Evolutionary conservation across 1,140 invertebrate genomes (phyloP).

Genomic region (Eubasilissa regina): DNA sequence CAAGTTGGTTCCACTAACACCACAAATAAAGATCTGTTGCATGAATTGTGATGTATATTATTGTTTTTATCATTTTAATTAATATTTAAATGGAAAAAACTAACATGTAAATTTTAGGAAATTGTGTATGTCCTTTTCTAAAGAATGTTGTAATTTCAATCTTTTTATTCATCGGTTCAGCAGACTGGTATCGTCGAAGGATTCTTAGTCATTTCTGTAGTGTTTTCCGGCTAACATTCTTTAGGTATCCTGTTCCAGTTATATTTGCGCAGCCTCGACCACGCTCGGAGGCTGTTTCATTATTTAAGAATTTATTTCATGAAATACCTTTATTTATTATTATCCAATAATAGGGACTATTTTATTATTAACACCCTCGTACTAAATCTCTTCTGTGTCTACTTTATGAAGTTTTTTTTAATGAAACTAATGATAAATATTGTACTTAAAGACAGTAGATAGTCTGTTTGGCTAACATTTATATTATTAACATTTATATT

Average conservation of each 20-base stretch:
- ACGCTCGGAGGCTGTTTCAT: neutral
- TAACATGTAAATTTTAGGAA: constrained; percentile 56
- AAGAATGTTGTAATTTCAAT: constrained; percentile 49
- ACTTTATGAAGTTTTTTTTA: constrained; percentile 54
- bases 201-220: too few relatives aligned
- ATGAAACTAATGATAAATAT: constrained; percentile 56
- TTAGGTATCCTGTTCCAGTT: neutral
- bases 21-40: constrained; percentile 57
- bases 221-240: neutral
- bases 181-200: neutral
- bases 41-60: constrained; percentile 58
- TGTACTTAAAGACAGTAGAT: constrained; percentile 60
- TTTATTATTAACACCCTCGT: constrained; percentile 54
- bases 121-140: constrained; percentile 58
- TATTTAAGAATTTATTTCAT: constrained; percentile 34
- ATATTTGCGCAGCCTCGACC: neutral
- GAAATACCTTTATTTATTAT: constrained; percentile 41
- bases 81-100: constrained; percentile 52
- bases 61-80: constrained; percentile 59
- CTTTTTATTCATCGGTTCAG: neutral
- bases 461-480: constrained; percentile 52
- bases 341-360: constrained; percentile 47
- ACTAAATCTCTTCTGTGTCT: constrained; percentile 58
- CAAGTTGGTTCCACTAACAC: constrained; percentile 25
- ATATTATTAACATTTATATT: constrained; percentile 18